Base-by-base conservation (phyloP, 2,113 vertebrate species). In the Cyprinus carpio region DNA sequence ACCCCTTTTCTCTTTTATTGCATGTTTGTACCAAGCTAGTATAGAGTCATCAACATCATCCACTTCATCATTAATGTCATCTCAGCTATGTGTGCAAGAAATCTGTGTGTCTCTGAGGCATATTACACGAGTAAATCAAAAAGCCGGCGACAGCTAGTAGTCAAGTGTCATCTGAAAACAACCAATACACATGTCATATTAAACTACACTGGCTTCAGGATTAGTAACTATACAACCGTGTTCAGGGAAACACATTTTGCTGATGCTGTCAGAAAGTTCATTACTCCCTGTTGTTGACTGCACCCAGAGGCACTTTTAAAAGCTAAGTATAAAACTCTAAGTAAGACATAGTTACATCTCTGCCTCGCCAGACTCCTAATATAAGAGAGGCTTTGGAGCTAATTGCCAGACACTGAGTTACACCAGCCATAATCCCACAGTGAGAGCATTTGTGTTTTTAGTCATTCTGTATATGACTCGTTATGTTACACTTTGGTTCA, bases 301-400 rank as follows among this genome's bases (percentile, higher is more conserved):
- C 64, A 58, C 64, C 77, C 76, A 81, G 62, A 46, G 82, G 76
- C 79, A 76, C 77, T 58, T 82, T 87, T 81, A 84, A 84, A 84
- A 82, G 23, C 58, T 40, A 15, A 20, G 75, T 65, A 86, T 84
- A 75, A 85, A 87, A 82, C 78, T n/a, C 72, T 58, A 4, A 43
- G 82, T 76, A 69, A 79, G 46, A 34, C 54, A 29, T 75, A 69
- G 83, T 71, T 85, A 77, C 78, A 77, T 49, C 64, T 78, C 29
- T 67, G 74, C 64, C 79, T 82, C 74, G 6, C 40, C 43, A 72
- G 83, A 84, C 72, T 60, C 72, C 15, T 62, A 62, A 87, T 82
- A 85, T 77, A 85, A 85, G 54, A 85, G 54, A 77, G 60, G 62
- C 62, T 78, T 49, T 72, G n/a, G 23, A 62, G 54, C 25, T 20